Evolutionary conservation across 2,797 vertebrate species (phyloP).

Genomic region (Cichlasoma orientale): DNA sequence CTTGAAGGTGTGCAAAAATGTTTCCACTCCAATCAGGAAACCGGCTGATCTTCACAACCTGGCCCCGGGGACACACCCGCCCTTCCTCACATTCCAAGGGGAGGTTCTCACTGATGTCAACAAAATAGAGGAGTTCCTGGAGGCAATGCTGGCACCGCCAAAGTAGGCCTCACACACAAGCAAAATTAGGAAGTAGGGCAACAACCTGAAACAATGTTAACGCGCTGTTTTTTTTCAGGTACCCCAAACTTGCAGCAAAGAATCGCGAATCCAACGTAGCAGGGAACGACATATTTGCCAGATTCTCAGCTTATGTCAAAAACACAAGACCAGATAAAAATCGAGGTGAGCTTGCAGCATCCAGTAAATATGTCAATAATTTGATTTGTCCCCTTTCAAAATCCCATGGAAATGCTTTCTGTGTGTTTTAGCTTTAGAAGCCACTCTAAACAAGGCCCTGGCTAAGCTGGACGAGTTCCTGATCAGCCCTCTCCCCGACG

Average conservation of each 20-base stretch:
- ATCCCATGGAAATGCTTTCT: background rate
- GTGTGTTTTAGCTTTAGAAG: constrained; percentile 85
- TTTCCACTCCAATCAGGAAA: constrained; percentile 81
- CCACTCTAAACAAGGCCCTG: constrained; percentile 88
- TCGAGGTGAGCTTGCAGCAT: constrained; percentile 59
- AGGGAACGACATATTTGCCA: constrained; percentile 94
- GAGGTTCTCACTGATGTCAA: constrained; percentile 97
- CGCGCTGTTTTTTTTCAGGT: constrained; percentile 75
- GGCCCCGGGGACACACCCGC: constrained; percentile 95
- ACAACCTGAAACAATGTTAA: background rate
- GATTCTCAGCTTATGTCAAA: constrained; percentile 96
- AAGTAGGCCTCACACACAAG: constrained; percentile 80
- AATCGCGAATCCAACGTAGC: constrained; percentile 91
- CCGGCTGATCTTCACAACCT: constrained; percentile 95
- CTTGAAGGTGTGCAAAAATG: background rate
- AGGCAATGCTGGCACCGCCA: constrained; percentile 89
- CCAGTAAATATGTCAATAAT: background rate
- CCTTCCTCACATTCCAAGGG: constrained; percentile 95
- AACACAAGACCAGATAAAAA: constrained; percentile 91
- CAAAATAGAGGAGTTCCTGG: constrained; percentile 97
- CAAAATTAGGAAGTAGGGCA: background rate
- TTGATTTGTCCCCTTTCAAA: background rate
- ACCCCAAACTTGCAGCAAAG: constrained; percentile 90
- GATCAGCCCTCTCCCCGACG: constrained; percentile 85
- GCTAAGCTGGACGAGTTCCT: constrained; percentile 91